These are phyloP conservation scores for Homalodisca vitripennis DNA, from an alignment of 1,140 invertebrate genomes.

Conservation along the genomic window DNA sequence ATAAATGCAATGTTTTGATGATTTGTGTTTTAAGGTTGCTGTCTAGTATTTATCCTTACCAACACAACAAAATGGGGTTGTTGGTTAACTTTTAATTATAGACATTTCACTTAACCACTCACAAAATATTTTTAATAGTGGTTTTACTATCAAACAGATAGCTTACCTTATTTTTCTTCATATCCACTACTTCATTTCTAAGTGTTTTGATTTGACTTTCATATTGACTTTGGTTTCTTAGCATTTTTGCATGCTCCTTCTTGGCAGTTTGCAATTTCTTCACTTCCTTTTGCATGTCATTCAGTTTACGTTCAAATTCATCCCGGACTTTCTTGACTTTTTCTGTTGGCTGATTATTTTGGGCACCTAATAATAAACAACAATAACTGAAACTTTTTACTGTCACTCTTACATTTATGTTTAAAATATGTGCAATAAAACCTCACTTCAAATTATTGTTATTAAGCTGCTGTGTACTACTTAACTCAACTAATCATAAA, in stretches of 20 bases:
- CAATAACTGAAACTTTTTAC: no score
- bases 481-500: no score
- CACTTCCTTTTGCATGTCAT: slow-evolving; percentile 82
- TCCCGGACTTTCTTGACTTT: slow-evolving; percentile 84
- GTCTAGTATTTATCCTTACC: no score
- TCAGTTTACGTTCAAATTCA: slow-evolving; percentile 87
- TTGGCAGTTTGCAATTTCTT: slow-evolving; percentile 85
- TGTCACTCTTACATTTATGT: no score
- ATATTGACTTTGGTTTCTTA: slow-evolving; percentile 79
- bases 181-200: slow-evolving; percentile 77
- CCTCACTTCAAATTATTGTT: no score
- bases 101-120: no score
- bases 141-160: background rate
- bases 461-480: no score
- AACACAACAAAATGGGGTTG: no score
- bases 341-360: slow-evolving; percentile 58
- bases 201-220: slow-evolving; percentile 78
- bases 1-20: no score
- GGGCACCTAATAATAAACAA: slow-evolving; percentile 29
- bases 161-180: slow-evolving; percentile 81
- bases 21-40: no score
- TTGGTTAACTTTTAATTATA: no score
- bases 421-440: no score
- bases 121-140: background rate
- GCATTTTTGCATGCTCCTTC: slow-evolving; percentile 82